Evolutionary conservation across 2,797 vertebrate genomes (phyloP).

Genomic region (Tapera naevia): DNA sequence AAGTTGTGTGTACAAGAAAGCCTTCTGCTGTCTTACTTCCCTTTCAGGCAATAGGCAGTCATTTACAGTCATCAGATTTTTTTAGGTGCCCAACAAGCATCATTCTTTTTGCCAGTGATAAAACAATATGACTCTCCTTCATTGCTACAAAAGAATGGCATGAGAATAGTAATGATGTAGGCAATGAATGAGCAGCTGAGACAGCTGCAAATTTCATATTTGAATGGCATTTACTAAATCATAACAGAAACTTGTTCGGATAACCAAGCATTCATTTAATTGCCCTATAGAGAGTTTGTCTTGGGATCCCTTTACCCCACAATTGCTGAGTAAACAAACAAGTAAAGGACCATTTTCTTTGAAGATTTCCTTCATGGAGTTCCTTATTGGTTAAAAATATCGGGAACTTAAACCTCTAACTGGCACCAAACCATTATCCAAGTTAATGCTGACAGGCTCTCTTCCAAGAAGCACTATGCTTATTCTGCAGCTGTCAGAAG

Average conservation of each 20-base stretch:
- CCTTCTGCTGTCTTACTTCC: background rate
- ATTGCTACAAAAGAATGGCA: background rate
- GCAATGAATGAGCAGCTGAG: background rate
- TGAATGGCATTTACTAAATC: background rate
- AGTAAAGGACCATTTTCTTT: background rate
- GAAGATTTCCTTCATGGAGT: background rate
- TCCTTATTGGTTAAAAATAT: background rate
- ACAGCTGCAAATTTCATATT: background rate
- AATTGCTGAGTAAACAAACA: background rate
- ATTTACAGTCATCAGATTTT: background rate
- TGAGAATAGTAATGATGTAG: background rate
- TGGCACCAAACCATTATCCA: background rate
- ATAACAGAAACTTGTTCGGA: background rate
- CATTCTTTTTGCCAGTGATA: background rate
- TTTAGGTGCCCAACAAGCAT: background rate
- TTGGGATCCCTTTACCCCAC: background rate
- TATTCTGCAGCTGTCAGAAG: background rate
- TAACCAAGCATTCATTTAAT: background rate
- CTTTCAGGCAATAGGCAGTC: background rate
- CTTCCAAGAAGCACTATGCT: background rate
- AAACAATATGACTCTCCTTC: background rate
- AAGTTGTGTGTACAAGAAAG: background rate
- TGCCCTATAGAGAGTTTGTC: background rate
- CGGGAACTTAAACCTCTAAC: background rate
- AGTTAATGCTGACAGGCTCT: background rate